Evolutionary conservation across 2,888 invertebrate genomes (phyloP), one percentile per base, ranked within the genome.

Genomic region (Cheiracanthium punctorium): DNA sequence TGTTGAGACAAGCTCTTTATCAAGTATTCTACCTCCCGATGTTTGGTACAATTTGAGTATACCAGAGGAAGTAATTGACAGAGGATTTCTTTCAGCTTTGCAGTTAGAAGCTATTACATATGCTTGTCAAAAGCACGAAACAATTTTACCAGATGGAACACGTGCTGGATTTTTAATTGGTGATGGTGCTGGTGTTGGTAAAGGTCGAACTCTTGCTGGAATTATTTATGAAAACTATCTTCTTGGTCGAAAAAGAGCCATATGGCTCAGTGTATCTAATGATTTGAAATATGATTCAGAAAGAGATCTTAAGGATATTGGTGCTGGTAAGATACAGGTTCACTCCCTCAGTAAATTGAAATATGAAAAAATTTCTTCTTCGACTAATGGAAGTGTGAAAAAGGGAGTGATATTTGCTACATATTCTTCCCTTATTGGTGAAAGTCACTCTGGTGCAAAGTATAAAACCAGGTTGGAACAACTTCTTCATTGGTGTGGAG

Each of bases 181-280:
- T 88, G 99, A 99, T 92, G 99, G 99, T 85, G 99, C 99, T 87
- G 98, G 98, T 89, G 98, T 98, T 73, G 98, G 98, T 87, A 98
- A 98, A 92, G 98, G 98, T 29, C 94, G 99, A 82, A 99, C 99
- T 0, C 97, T 99, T 88, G 99, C 98, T 8, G 99, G 99, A 73
- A 95, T 99, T 75, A 99, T 99, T 90, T 98, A 94, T 92, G 99
- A 99, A 93, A 99, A 99, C 92, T 98, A 97, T 91, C 91, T 97
- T 89, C 95, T 95, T 91, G 97, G 98, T 0, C 94, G 98, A 74
- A 98, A 98, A 92, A 95, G 97, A 89, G 96, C 99, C n/a, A 94
- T 99, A 88, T 99, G 99, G 99, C 95, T 99, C 88, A 98, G 98
- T 33, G 99, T 99, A 0, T 98, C 98, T 48, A 98, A 98, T 92